Evolutionary conservation across 2,888 invertebrate species (phyloP).

Genomic region (Nephrotoma guestfalica): DNA sequence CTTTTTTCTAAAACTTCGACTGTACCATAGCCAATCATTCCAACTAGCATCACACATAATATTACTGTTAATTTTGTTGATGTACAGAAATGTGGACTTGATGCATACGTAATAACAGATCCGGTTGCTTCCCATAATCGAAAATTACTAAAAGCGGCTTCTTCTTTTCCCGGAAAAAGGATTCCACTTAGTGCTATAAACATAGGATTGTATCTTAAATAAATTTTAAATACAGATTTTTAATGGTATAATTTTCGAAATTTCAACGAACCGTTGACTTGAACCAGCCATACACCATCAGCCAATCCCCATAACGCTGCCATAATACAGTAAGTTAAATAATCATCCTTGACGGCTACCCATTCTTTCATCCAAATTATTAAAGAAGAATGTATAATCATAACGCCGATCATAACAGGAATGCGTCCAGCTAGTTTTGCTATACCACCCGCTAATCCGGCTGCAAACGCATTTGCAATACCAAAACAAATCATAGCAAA

Average conservation of each 20-base stretch:
- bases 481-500: constrained; percentile 92
- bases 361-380: constrained; percentile 54
- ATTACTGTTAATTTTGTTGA: constrained; percentile 54
- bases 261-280: constrained; percentile 62
- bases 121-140: constrained; percentile 85
- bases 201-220: background rate
- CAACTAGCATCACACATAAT: constrained; percentile 49
- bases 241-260: background rate
- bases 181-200: constrained; percentile 65
- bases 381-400: constrained; percentile 53
- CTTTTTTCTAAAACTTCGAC: constrained; percentile 21
- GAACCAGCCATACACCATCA: constrained; percentile 84
- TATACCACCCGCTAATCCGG: constrained; percentile 62
- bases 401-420: constrained; percentile 61
- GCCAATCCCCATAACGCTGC: constrained; percentile 80
- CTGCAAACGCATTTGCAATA: constrained; percentile 73
- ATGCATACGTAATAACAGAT: constrained; percentile 70
- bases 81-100: constrained; percentile 64
- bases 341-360: constrained; percentile 53
- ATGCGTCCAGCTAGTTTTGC: constrained; percentile 67
- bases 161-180: constrained; percentile 69
- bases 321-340: constrained; percentile 56
- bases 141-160: constrained; percentile 87
- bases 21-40: constrained; percentile 39
- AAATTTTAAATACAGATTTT: background rate